phyloP scores from a whole-genome alignment of 2,113 vertebrate species.

The Xiphorhynchus elegans region DNA sequence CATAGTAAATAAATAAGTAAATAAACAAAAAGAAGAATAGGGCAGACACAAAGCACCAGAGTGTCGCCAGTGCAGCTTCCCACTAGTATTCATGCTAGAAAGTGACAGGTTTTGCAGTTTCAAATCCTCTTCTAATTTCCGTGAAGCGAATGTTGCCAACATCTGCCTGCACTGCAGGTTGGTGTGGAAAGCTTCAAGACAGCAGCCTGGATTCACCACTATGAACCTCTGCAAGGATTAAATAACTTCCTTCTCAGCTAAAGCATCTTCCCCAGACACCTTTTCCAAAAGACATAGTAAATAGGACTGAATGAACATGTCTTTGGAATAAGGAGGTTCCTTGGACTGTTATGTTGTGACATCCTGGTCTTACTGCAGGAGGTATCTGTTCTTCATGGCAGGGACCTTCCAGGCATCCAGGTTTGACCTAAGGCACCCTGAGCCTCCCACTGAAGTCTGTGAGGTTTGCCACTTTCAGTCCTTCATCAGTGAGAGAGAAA shows the following conservation, averaged over 20 bases:
- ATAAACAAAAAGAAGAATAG: neutral
- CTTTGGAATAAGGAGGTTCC: neutral
- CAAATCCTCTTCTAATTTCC: conserved; percentile 21
- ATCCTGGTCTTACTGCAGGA: neutral
- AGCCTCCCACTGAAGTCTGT: neutral
- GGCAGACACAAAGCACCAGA: neutral
- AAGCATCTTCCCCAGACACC: neutral
- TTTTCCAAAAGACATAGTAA: neutral
- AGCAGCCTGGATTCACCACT: neutral
- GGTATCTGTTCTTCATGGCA: neutral
- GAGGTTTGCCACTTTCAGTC: neutral
- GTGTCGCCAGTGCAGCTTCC: neutral
- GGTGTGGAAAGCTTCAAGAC: neutral
- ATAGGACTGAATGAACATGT: neutral
- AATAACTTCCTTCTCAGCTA: neutral
- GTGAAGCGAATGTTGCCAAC: neutral
- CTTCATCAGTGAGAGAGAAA: neutral
- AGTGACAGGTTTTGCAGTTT: conserved; percentile 37
- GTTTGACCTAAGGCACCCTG: neutral
- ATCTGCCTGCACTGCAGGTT: conserved; percentile 8
- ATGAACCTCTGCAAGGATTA: neutral
- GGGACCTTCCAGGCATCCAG: neutral
- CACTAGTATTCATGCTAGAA: neutral
- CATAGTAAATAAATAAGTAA: neutral
- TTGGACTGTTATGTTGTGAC: neutral